Base-by-base conservation (phyloP, 2,113 vertebrate species). In the Sitta europaea region DNA sequence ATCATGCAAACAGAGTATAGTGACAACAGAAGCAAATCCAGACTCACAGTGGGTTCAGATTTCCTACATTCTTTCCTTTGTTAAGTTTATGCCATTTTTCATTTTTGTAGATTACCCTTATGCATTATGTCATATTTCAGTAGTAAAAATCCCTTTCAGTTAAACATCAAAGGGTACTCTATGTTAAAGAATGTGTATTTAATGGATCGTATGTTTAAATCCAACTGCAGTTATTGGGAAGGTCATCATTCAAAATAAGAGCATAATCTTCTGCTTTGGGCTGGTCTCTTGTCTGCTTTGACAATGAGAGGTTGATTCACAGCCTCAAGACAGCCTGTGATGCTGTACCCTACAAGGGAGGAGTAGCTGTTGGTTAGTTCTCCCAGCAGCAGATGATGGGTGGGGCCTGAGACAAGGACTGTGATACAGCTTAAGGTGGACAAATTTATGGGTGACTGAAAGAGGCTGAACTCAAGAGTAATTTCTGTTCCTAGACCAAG, bases 31-130 rank as follows among this genome's bases (percentile, higher is more conserved):
- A 62, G 18, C 62, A 24, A 86, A 95, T 86, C 76, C 68, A 92
- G 76, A 84, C 38, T 74, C 4, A 3, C 12, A 45, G 38, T 23
- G 43, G 38, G 42, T 58, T 94, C 84, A 75, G 29, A 63, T 89
- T 92, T 95, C 68, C 65, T 63, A 35, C 59, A 66, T 88, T 94
- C 11, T 73, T 83, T 94, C 83, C 63, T 88, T 91, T 91, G 53
- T 14, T 88, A 61, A 61, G 9, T 88, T 88, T 76, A 68, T 62
- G 35, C 2, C 5, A 84, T 91, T 96, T 94, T 86, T 83, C 59
- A 62, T 84, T 83, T 90, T 73, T 85, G 65, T 67, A 71, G 23
- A 55, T 85, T 87, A 59, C 22, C 19, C 24, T 72, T 78, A 78
- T 35, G n/a, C 28, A 75, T 94, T 82, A 86, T 84, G 43, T 71